These are phyloP conservation scores for Ormyrus nitidulus DNA, from an alignment of 2,888 invertebrate species.

Conservation along the genomic window DNA sequence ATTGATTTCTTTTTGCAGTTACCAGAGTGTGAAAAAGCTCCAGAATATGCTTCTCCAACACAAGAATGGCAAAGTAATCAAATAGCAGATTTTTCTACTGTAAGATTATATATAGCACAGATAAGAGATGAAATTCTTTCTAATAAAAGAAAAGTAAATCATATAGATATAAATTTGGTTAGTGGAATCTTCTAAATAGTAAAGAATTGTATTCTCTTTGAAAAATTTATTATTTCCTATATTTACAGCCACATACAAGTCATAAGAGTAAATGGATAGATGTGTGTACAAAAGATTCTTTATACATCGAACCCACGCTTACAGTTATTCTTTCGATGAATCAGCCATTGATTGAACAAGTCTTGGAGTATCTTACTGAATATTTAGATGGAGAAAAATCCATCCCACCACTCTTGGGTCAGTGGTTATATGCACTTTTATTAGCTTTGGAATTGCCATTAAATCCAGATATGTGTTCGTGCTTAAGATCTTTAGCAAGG, in stretches of 20 bases:
- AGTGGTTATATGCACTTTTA: slow-evolving; percentile 84
- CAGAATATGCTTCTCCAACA: slow-evolving; percentile 74
- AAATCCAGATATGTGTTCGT: slow-evolving; percentile 81
- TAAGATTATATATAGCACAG: slow-evolving; percentile 77
- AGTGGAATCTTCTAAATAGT: slow-evolving; percentile 18
- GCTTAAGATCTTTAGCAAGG: slow-evolving; percentile 81
- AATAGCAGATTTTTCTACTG: slow-evolving; percentile 81
- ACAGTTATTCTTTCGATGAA: slow-evolving; percentile 74
- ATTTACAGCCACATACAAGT: slow-evolving; percentile 73
- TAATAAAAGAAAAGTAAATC: slow-evolving; percentile 58
- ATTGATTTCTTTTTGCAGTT: slow-evolving; percentile 66
- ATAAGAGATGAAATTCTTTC: slow-evolving; percentile 65
- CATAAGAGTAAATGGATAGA: slow-evolving; percentile 76
- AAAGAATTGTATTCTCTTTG: not conserved
- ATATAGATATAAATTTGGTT: slow-evolving; percentile 58
- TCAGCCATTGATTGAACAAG: slow-evolving; percentile 75
- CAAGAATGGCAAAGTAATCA: slow-evolving; percentile 83
- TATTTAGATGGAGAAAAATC: slow-evolving; percentile 75
- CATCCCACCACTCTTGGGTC: slow-evolving; percentile 77
- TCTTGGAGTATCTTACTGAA: slow-evolving; percentile 77
- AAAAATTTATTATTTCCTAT: slow-evolving; percentile 33
- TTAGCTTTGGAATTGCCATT: slow-evolving; percentile 82
- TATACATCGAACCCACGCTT: slow-evolving; percentile 62
- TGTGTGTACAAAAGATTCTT: slow-evolving; percentile 70
- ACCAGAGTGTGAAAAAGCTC: slow-evolving; percentile 76